Percentiles rank a stretch among this genome's conserved stretches.
phyloP scores from a whole-genome alignment of 2,113 vertebrate genomes.

The Axis porcinus region DNA sequence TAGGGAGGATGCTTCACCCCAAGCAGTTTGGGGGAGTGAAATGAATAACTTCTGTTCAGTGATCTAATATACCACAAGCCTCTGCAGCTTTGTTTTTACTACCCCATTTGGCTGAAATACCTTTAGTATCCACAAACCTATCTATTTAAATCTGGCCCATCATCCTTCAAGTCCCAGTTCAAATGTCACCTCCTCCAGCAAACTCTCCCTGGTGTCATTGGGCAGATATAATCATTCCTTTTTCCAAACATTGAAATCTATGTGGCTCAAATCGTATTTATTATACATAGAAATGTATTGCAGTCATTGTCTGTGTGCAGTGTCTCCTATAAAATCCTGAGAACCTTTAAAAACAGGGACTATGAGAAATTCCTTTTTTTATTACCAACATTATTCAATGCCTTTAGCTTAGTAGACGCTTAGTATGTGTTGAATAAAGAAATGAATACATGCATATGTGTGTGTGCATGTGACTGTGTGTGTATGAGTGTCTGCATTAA shows the following conservation, averaged over 20 bases:
- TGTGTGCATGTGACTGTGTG: neutral
- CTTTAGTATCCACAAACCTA: neutral
- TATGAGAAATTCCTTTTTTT: neutral
- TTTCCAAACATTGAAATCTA: neutral
- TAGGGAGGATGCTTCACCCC: neutral
- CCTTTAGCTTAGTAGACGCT: neutral
- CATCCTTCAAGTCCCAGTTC: neutral
- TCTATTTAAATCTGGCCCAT: neutral
- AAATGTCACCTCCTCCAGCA: neutral
- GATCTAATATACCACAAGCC: neutral
- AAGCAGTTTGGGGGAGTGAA: neutral
- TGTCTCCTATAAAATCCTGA: neutral
- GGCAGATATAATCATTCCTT: neutral
- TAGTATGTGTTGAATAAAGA: neutral
- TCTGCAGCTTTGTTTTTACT: neutral
- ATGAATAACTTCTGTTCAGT: neutral
- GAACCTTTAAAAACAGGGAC: neutral
- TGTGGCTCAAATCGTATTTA: neutral
- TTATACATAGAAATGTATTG: neutral
- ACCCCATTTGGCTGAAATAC: neutral
- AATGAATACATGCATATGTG: neutral
- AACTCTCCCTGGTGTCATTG: neutral
- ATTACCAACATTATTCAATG: neutral
- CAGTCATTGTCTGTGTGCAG: neutral
- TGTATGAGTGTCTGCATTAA: neutral